phyloP scores from a whole-genome alignment of 2,888 invertebrate species.

The Malthinus flaveolus region DNA sequence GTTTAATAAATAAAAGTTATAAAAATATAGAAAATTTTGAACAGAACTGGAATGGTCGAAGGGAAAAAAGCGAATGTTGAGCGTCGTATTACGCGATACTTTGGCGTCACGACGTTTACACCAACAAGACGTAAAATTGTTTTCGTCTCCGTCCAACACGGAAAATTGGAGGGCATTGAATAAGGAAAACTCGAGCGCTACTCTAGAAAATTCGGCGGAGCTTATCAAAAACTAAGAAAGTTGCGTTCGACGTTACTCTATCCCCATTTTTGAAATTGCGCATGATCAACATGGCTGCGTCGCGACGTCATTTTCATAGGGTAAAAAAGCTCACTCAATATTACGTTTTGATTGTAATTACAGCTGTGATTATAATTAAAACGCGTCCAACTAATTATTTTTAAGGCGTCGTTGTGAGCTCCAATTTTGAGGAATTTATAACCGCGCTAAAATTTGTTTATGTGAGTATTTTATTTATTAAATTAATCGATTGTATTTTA shows the following conservation, averaged over 20 bases:
- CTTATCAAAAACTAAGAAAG: constrained; percentile 42
- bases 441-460: constrained; percentile 3
- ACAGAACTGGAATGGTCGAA: constrained; percentile 35
- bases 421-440: constrained; percentile 6
- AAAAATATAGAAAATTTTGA: constrained; percentile 21
- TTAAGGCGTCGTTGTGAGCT: constrained; percentile 10
- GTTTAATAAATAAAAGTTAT: constrained; percentile 11
- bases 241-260: constrained; percentile 39
- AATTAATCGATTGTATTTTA: constrained; percentile 45
- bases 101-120: constrained; percentile 43
- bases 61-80: constrained; percentile 48
- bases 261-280: constrained; percentile 39
- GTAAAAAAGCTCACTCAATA: constrained; percentile 40
- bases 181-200: constrained; percentile 38
- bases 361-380: constrained; percentile 34
- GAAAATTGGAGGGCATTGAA: constrained; percentile 16
- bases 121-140: constrained; percentile 18
- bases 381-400: constrained; percentile 13
- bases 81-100: constrained; percentile 39
- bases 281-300: constrained; percentile 51
- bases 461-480: constrained; percentile 6
- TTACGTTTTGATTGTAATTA: constrained; percentile 44
- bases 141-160: constrained; percentile 13
- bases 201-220: constrained; percentile 36
- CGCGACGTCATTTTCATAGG: constrained; percentile 32